Evolutionary conservation across 2,888 invertebrate genomes (phyloP), one percentile per base, ranked within the genome.

Genomic region (Trichacis sp.): DNA sequence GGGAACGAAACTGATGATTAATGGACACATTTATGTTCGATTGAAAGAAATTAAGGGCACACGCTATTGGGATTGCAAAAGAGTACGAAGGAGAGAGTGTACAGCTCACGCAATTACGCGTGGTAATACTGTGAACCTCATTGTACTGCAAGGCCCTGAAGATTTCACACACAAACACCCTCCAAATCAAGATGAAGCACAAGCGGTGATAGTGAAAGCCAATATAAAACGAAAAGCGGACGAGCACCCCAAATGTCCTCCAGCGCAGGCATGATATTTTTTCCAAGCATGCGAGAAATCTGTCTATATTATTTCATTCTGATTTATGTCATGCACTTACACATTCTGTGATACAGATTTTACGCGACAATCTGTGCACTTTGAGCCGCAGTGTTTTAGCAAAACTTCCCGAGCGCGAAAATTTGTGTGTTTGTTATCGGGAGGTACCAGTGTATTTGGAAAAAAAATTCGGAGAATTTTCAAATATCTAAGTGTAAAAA

Each of bases 201-300:
- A 48, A 30, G 24, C 48, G 2, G 48, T 19, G 29, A 5, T 48
- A 6, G 48, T 29, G 1, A 24, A 48, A 12, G 48, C 12, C 24
- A 48, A 48, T 11, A 11, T 48, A 15, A 48, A 48, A 48, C 48
- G 48, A 24, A 12, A 2, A 4, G 48, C 48, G n/a, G 48, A 48
- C 11, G 48, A 48, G n/a, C 48, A 48, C 15, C 48, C 48, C 1
- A 24, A 30, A 15, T 30, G 29, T 29, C 48, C 48, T 14, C 48
- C 48, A 12, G 48, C 48, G 14, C 48, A 48, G 48, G 48, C 59
- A 60, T 58, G 54, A 29, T 38, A 18, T 43, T 38, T 24, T 20
- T 56, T 38, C 24, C 8, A 8, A 24, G 8, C 3, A 24, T 24
- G 24, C 24, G 24, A 24, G 8, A 24, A 24, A 24, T 24, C 24